A percentile compares a stretch with the other conserved stretches of the same genome.
Conservation (phyloP, 2,113 vertebrate genomes). For the Muntiacus muntjak region DNA sequence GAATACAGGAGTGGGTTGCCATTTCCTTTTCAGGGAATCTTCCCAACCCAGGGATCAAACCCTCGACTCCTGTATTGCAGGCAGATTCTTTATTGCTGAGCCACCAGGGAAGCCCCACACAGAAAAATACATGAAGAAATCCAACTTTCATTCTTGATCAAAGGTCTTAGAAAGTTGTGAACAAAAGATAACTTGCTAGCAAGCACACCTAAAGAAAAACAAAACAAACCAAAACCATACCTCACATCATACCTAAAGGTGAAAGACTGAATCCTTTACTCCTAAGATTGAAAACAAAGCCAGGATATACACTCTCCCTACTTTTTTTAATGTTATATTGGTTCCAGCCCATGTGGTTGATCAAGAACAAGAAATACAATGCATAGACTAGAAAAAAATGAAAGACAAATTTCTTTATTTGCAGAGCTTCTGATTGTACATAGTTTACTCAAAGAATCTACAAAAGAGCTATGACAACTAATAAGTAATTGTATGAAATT, state of each 20-base stretch:
- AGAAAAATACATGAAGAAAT: background rate
- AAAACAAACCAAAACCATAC: background rate
- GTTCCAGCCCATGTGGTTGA: background rate
- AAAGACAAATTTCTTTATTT: background rate
- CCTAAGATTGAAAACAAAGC: background rate
- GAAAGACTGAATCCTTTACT: background rate
- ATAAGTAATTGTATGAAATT: background rate
- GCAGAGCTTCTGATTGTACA: background rate
- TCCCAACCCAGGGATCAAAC: background rate
- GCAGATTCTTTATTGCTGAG: background rate
- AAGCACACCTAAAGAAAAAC: background rate
- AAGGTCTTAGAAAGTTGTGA: background rate
- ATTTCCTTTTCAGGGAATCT: background rate
- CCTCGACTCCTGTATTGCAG: background rate
- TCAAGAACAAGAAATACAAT: background rate
- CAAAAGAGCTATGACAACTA: background rate
- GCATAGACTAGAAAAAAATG: background rate
- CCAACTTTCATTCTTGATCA: background rate
- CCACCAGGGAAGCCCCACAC: background rate
- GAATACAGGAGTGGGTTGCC: background rate
- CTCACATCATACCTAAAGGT: background rate
- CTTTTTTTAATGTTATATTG: background rate
- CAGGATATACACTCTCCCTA: background rate
- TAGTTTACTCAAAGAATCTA: background rate
- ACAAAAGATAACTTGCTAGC: background rate